phyloP scores from a whole-genome alignment of 2,888 invertebrate genomes.

The Steinernema hermaphroditum region DNA sequence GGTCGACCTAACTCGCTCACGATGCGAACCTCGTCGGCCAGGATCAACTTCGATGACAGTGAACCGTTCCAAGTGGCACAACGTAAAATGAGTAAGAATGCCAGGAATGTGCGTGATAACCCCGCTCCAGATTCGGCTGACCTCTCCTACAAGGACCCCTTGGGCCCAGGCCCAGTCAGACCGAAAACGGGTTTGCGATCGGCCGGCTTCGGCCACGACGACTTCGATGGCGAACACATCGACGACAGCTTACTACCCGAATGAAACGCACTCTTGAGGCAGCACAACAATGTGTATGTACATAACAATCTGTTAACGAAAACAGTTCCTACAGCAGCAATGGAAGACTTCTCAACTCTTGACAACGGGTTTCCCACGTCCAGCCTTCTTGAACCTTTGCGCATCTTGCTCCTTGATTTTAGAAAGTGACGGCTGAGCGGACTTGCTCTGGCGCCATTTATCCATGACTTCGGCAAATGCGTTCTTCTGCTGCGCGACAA shows the following conservation, averaged over 20 bases:
- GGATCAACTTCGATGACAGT: conserved; percentile 40
- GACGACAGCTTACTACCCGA: conserved; percentile 78
- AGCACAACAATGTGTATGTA: too few relatives aligned
- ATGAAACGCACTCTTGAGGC: conserved; percentile 68
- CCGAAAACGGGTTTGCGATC: conserved; percentile 72
- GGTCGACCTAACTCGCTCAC: conserved; percentile 7
- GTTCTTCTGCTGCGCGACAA: conserved; percentile 28
- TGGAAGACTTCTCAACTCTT: conserved; percentile 26
- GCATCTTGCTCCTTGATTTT: conserved; percentile 53
- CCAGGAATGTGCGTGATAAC: too few relatives aligned
- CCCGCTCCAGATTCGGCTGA: conserved; percentile 51
- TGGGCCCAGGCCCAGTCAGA: conserved; percentile 68
- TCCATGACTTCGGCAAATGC: conserved; percentile 32
- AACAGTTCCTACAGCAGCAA: conserved; percentile 26
- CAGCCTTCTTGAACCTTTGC: conserved; percentile 60
- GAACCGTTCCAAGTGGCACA: conserved; percentile 48
- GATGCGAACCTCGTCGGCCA: conserved; percentile 29
- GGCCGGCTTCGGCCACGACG: conserved; percentile 64
- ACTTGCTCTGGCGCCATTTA: conserved; percentile 33
- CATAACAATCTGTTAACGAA: conserved; percentile 32
- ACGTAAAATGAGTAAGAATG: conserved; percentile 48
- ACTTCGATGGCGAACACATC: conserved; percentile 74
- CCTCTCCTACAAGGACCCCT: conserved; percentile 69
- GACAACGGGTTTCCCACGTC: conserved; percentile 49
- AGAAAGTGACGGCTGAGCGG: conserved; percentile 52